A percentile compares a stretch with the other conserved stretches of the same genome.
Evolutionary conservation across 2,797 vertebrate genomes (phyloP).

Genomic region (Tympanoctomys barrerae): DNA sequence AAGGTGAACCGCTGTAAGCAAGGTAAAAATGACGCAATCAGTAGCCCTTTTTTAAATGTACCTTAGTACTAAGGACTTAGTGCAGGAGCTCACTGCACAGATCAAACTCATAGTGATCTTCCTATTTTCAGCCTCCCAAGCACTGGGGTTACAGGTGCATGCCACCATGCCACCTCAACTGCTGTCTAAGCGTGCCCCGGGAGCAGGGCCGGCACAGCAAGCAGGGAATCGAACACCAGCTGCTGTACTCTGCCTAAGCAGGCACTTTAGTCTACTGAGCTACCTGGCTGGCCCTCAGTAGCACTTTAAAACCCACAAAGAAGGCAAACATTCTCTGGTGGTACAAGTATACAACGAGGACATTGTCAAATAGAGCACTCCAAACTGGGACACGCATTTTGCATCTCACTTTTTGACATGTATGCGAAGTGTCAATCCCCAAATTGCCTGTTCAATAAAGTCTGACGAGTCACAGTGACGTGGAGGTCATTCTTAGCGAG

Average conservation of each 20-base stretch:
- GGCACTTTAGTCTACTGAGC: no score
- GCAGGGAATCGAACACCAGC: no score
- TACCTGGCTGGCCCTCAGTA: not conserved
- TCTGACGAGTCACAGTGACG: rapidly evolving
- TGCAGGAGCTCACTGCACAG: no score
- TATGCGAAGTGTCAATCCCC: rapidly evolving
- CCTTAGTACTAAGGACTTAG: no score
- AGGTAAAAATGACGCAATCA: not conserved
- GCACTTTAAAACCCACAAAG: not conserved
- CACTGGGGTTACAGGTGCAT: no score
- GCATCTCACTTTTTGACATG: not conserved
- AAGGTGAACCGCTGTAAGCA: rapidly evolving
- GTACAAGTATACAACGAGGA: rapidly evolving
- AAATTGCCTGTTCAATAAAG: not conserved
- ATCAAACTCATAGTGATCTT: no score
- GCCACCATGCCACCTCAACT: no score
- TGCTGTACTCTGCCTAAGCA: no score
- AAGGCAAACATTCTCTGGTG: rapidly evolving
- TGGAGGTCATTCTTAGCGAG: not conserved
- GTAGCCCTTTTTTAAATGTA: no score
- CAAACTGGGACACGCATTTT: rapidly evolving
- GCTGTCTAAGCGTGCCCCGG: no score
- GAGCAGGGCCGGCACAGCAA: no score
- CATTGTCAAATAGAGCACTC: not conserved
- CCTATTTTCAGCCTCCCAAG: no score